Conservation (phyloP, 2,113 vertebrate species). For the Orientallactaga bullata region DNA sequence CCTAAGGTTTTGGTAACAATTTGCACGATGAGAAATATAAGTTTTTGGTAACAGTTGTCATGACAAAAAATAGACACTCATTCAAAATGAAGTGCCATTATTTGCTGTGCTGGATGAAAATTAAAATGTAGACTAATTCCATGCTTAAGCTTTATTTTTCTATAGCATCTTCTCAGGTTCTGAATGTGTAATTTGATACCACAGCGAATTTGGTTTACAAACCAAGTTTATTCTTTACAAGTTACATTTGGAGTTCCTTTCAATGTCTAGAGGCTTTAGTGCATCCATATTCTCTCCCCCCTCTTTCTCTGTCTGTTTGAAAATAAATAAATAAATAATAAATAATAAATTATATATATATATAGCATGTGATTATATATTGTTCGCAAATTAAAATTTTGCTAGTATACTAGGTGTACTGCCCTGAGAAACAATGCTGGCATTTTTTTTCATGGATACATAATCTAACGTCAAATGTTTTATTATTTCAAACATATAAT, state of each 20-base stretch:
- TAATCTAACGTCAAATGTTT: background rate
- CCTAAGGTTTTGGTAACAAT: background rate
- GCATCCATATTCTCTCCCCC: too few relatives aligned
- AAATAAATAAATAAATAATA: background rate
- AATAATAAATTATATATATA: too few relatives aligned
- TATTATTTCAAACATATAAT: background rate
- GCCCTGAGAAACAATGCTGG: background rate
- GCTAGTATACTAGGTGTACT: background rate
- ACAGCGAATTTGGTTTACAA: background rate
- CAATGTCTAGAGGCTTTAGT: too few relatives aligned
- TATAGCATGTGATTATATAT: background rate
- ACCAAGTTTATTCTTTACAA: background rate
- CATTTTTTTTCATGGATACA: background rate
- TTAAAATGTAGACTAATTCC: background rate
- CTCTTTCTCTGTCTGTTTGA: too few relatives aligned
- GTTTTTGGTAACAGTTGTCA: background rate
- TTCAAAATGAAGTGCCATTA: background rate
- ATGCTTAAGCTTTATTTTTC: background rate
- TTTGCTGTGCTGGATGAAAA: background rate
- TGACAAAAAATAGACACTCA: background rate
- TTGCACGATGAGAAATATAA: constrained; percentile 14
- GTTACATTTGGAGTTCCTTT: background rate
- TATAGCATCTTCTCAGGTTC: background rate
- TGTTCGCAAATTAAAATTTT: background rate
- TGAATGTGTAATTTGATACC: background rate